These are phyloP conservation scores for Poecilobothrus nobilitatus DNA, from an alignment of 2,888 invertebrate species.

Conservation along the genomic window DNA sequence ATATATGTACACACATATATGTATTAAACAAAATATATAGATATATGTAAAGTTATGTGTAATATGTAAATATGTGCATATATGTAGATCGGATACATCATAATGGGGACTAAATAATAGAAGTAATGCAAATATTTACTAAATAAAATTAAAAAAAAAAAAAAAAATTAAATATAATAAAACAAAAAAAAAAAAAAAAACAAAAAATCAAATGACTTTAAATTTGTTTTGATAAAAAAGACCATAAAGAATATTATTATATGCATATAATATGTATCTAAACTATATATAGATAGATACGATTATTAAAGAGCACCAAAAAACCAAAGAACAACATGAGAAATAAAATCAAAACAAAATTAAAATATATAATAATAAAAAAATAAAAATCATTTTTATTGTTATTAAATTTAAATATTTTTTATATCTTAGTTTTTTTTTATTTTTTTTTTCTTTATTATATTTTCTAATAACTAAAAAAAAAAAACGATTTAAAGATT, in stretches of 20 bases:
- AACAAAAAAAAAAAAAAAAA: neutral
- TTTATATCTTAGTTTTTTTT: neutral
- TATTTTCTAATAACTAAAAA: too few relatives aligned
- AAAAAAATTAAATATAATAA: neutral
- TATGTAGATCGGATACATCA: too few relatives aligned
- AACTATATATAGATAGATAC: too few relatives aligned
- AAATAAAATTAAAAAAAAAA: neutral
- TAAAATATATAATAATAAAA: neutral
- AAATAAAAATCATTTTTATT: neutral
- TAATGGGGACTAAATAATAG: neutral
- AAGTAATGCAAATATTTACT: neutral
- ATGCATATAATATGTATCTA: too few relatives aligned
- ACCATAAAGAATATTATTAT: neutral
- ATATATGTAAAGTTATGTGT: too few relatives aligned
- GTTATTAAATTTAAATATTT: neutral
- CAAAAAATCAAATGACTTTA: neutral
- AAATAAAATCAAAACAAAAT: neutral
- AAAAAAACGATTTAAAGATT: too few relatives aligned
- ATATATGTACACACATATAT: neutral
- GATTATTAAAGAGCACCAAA: too few relatives aligned
- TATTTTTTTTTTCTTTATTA: too few relatives aligned
- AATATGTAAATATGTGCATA: too few relatives aligned
- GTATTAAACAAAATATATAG: neutral
- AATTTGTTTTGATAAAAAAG: constrained; percentile 1
- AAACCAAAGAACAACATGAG: too few relatives aligned